Evolutionary conservation across 2,888 invertebrate species (phyloP), one percentile per base, ranked within the genome.

Genomic region (Choristoneura rosaceana): DNA sequence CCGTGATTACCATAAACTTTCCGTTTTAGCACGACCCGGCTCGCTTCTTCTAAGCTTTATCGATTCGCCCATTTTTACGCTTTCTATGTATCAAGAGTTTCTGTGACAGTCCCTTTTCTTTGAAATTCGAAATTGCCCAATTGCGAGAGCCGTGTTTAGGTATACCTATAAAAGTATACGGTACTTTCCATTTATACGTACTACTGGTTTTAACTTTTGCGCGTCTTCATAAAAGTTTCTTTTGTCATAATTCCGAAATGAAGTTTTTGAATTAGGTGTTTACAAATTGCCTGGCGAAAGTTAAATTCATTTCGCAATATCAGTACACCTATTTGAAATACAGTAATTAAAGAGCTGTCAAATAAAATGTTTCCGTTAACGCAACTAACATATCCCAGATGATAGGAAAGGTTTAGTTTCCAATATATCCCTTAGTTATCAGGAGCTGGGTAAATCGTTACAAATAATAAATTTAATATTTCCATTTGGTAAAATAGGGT

Each of bases 1-100:
- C 82, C 86, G 89, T 91, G 92, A 94, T 94, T 94, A 93, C 91
- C 94, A 93, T 93, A 94, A 93, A 93, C 90, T 92, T 89, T 87
- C 90, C 92, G 90, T 91, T 93, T 91, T 88, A 90, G 85, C 87
- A 87, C 87, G 84, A 90, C 90, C 90, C 91, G 85, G 84, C 86
- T 82, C 82, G 87, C 87, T 90, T 88, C 88, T 87, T 89, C 91
- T 91, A 89, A 92, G 90, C 90, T 89, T 88, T 89, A 92, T 93
- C 90, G 92, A 92, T 91, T 90, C 83, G 84, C 82, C 84, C 87
- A 90, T 91, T 90, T 91, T 90, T 88, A 86, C 82, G 86, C 87
- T 86, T 87, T 84, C 85, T 88, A 89, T 90, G 89, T 89, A 90
- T 90, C 88, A 88, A 87, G 80, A 77, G 79, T 79, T 81, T 80